Conservation (phyloP, 2,888 invertebrate species). For the Lasioglossum vierecki region DNA sequence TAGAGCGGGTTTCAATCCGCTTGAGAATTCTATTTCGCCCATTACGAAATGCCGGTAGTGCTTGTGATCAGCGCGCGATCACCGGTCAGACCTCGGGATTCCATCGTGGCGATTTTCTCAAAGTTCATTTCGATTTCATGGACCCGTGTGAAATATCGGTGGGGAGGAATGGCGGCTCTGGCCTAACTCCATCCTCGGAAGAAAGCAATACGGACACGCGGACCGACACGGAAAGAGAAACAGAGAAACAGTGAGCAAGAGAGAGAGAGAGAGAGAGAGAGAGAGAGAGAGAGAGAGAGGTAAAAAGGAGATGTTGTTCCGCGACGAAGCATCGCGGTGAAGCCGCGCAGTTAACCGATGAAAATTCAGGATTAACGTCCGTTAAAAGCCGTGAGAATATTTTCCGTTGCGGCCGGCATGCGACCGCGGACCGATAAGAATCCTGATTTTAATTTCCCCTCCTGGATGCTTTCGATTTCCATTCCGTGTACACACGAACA, state of each 20-base stretch:
- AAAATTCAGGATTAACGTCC: constrained; percentile 54
- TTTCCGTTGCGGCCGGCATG: constrained; percentile 23
- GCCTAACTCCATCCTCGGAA: not conserved
- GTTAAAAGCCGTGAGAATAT: constrained; percentile 56
- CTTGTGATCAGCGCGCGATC: constrained; percentile 6
- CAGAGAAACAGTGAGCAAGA: not conserved
- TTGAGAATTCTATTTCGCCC: constrained; percentile 53
- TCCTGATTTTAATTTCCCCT: constrained; percentile 42
- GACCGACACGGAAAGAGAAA: not conserved
- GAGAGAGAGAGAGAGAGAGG: not conserved
- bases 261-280: not conserved
- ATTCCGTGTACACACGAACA: constrained; percentile 4
- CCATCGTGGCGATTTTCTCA: constrained; percentile 38
- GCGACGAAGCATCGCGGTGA: not conserved
- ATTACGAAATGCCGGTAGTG: constrained; percentile 52
- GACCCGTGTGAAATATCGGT: not conserved
- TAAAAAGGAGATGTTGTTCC: constrained; percentile 13
- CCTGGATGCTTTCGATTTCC: constrained; percentile 51
- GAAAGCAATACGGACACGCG: not conserved
- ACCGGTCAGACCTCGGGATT: constrained; percentile 33
- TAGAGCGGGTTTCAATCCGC: constrained; percentile 32
- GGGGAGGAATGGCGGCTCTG: not conserved
- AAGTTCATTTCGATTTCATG: constrained; percentile 51
- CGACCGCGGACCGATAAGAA: constrained; percentile 34
- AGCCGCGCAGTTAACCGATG: constrained; percentile 39